These are phyloP conservation scores for Pampusana beccarii DNA, from an alignment of 2,113 vertebrate species.

Conservation along the genomic window DNA sequence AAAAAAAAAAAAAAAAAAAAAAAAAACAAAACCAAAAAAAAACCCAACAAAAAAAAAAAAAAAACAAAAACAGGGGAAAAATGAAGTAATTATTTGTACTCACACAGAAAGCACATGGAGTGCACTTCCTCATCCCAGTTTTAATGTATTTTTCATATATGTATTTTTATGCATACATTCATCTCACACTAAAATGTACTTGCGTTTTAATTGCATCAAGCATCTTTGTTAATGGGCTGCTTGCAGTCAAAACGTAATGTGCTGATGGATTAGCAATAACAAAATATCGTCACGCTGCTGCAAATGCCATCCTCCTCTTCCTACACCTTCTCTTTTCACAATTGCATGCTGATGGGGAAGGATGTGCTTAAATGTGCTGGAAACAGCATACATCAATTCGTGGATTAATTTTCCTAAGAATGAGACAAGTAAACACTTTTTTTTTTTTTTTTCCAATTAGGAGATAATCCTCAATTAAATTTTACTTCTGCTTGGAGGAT, in stretches of 20 bases:
- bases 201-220: background rate
- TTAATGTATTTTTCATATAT: background rate
- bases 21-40: no score
- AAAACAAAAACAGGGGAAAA: slow-evolving; percentile 15
- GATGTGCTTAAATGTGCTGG: background rate
- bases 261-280: background rate
- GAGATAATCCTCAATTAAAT: background rate
- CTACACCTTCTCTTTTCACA: background rate
- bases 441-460: background rate
- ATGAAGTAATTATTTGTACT: slow-evolving; percentile 60
- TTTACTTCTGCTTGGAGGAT: background rate
- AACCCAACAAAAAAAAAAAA: no score
- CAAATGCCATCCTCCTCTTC: background rate
- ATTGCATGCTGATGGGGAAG: background rate
- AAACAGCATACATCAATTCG: background rate
- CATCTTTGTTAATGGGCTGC: background rate
- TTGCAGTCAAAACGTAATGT: background rate
- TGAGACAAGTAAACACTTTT: background rate
- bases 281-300: rapidly evolving
- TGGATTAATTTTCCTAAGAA: background rate
- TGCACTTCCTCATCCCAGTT: background rate
- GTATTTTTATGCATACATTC: background rate
- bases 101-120: background rate
- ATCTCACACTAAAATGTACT: background rate
- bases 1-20: slow-evolving; percentile 4